Conservation (phyloP, 1,140 invertebrate species). For the Pygmarrhopalites habei region DNA sequence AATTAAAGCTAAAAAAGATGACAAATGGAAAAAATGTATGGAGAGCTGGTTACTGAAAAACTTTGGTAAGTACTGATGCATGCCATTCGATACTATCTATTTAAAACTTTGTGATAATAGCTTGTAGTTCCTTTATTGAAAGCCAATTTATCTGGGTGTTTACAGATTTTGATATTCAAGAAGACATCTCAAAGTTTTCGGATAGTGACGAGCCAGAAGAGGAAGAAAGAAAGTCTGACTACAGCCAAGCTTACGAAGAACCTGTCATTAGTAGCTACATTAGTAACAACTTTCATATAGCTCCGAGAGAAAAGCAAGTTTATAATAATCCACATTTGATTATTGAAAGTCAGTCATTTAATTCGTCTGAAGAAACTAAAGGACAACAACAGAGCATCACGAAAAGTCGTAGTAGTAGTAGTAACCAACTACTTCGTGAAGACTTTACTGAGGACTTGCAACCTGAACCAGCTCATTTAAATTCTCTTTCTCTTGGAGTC, state of each 20-base stretch:
- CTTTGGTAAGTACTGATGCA: not conserved
- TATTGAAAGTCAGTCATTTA: slow-evolving; percentile 1
- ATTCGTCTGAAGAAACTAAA: not conserved
- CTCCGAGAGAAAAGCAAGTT: slow-evolving; percentile 2
- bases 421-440: too few relatives aligned
- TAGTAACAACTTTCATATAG: not conserved
- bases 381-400: not conserved
- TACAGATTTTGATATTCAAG: slow-evolving; percentile 7
- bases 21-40: slow-evolving; percentile 8
- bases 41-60: slow-evolving; percentile 1
- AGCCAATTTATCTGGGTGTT: not conserved
- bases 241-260: not conserved
- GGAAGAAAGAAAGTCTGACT: not conserved
- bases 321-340: slow-evolving; percentile 12
- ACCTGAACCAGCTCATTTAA: slow-evolving; percentile 3
- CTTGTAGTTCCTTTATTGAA: not conserved
- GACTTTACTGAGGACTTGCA: too few relatives aligned
- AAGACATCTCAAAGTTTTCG: not conserved
- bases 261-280: not conserved
- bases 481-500: not conserved
- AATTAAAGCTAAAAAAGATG: not conserved
- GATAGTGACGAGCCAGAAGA: not conserved
- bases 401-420: not conserved
- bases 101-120: not conserved
- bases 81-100: not conserved